Conservation (phyloP, 2,797 vertebrate genomes). For the Chelidonichthys spinosus region DNA sequence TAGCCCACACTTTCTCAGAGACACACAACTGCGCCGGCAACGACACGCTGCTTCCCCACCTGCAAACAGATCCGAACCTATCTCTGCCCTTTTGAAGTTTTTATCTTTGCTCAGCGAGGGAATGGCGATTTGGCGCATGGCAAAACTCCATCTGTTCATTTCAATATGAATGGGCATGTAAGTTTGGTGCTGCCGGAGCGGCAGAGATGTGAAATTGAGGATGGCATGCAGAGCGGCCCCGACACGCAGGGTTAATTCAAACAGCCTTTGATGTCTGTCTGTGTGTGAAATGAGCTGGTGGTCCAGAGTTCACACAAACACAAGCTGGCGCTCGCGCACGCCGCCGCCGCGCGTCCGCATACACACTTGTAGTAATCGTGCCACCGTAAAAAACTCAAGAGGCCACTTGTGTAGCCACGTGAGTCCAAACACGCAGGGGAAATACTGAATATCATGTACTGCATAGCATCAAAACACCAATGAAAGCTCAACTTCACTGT, state of each 20-base stretch:
- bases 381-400: conserved; percentile 14
- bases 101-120: conserved; percentile 74
- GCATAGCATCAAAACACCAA: conserved; percentile 31
- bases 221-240: conserved; percentile 75
- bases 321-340: conserved; percentile 25
- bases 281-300: conserved; percentile 86
- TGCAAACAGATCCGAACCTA: conserved; percentile 64
- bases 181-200: conserved; percentile 74
- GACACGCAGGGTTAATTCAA: conserved; percentile 84
- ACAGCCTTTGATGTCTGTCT: conserved; percentile 85
- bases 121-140: conserved; percentile 65
- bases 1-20: conserved; percentile 65
- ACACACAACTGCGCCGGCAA: conserved; percentile 57
- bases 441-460: conserved; percentile 1
- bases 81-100: conserved; percentile 83
- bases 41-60: conserved; percentile 40
- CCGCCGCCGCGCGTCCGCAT: not conserved
- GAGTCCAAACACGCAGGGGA: conserved; percentile 18
- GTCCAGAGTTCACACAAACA: conserved; percentile 73
- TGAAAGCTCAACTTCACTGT: conserved; percentile 44
- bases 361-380: conserved; percentile 35
- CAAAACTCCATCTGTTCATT: conserved; percentile 81
- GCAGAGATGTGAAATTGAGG: conserved; percentile 81
- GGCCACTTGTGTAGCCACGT: conserved; percentile 35
- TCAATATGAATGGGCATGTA: conserved; percentile 84